phyloP scores from a whole-genome alignment of 1,140 invertebrate species.

The Teleogryllus occipitalis region DNA sequence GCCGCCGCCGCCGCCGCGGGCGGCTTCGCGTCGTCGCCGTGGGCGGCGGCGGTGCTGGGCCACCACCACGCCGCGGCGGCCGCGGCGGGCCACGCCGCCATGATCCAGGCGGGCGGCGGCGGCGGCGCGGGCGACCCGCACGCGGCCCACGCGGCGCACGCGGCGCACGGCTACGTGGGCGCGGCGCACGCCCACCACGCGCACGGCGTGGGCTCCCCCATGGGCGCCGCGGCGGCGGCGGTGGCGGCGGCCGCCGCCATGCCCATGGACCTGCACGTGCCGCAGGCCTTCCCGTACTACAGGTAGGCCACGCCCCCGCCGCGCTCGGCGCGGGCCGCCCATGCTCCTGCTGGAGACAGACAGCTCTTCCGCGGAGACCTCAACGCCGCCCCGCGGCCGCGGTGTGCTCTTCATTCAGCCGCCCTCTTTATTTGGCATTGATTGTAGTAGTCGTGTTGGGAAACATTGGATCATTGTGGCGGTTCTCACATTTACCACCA shows the following conservation, averaged over 20 bases:
- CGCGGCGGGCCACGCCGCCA: slow-evolving; percentile 18
- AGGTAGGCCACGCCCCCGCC: slow-evolving; percentile 46
- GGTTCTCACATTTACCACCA: no score
- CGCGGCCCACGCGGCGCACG: slow-evolving; percentile 41
- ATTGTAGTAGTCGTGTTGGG: no score
- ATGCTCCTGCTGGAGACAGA: no score
- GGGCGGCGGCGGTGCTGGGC: slow-evolving; percentile 56
- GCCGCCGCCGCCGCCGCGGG: slow-evolving; percentile 35
- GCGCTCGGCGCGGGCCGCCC: no score
- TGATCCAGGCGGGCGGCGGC: neutral
- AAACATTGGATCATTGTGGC: no score
- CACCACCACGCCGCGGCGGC: slow-evolving; percentile 42
- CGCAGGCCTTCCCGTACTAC: slow-evolving; percentile 80
- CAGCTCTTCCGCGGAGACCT: no score
- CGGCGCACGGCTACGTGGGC: slow-evolving; percentile 36
- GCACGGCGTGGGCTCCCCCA: slow-evolving; percentile 28
- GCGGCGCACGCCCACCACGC: slow-evolving; percentile 25
- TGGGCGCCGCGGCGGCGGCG: slow-evolving; percentile 26
- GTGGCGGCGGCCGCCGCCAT: slow-evolving; percentile 40
- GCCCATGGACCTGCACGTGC: slow-evolving; percentile 78
- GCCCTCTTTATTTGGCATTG: no score
- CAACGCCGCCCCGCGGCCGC: no score
- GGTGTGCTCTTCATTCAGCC: no score
- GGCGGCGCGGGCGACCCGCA: slow-evolving; percentile 26
- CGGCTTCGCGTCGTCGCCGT: slow-evolving; percentile 56